Evolutionary conservation across 1,140 invertebrate genomes (phyloP).

Genomic region (Cyrtorhinus lividipennis): DNA sequence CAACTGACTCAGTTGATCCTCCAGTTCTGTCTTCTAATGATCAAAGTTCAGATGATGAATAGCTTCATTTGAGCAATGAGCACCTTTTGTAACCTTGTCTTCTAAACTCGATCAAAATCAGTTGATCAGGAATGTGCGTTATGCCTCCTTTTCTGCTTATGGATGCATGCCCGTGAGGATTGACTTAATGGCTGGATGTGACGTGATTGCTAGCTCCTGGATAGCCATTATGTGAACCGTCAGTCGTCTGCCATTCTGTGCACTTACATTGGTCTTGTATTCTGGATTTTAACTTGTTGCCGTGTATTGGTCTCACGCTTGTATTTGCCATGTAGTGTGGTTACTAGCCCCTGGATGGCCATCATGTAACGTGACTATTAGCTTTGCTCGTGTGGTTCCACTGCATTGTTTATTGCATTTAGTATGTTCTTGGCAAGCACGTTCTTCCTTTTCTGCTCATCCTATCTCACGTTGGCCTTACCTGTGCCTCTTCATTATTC

Average conservation of each 20-base stretch:
- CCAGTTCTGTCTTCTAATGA: neutral
- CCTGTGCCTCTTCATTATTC: neutral
- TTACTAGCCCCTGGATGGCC: neutral
- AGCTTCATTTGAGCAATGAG: neutral
- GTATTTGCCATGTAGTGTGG: neutral
- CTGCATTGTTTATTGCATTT: neutral
- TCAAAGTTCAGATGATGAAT: neutral
- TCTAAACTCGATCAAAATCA: neutral
- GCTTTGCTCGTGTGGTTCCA: conserved; percentile 1
- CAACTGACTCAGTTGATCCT: neutral
- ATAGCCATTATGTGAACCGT: neutral
- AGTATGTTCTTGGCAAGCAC: neutral
- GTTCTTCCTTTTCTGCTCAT: neutral
- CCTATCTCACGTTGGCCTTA: neutral
- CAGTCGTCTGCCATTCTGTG: neutral
- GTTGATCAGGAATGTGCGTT: neutral
- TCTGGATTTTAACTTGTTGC: neutral
- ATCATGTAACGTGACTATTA: conserved; percentile 5
- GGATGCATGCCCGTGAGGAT: too few relatives aligned
- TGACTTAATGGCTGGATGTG: too few relatives aligned
- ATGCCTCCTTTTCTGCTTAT: neutral
- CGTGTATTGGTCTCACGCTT: neutral
- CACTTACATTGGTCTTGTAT: neutral
- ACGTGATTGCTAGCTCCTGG: neutral
- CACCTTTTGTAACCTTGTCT: neutral